These are phyloP conservation scores for Pachydiplax longipennis DNA, from an alignment of 2,888 invertebrate species.

Conservation along the genomic window DNA sequence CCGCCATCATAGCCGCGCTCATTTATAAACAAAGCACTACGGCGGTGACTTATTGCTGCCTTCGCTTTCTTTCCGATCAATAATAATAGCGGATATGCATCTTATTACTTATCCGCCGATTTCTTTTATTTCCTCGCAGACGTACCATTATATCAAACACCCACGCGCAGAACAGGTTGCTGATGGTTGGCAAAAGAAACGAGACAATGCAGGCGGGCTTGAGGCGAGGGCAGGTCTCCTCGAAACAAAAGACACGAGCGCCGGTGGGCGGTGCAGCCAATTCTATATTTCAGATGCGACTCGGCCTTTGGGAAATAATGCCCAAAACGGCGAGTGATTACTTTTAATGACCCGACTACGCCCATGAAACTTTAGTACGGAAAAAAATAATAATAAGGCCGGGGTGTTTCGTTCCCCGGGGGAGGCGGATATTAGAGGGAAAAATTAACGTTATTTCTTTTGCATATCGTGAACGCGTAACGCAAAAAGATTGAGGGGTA, in stretches of 20 bases:
- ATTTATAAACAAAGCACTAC: neutral
- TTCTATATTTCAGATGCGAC: constrained; percentile 13
- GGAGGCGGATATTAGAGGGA: neutral
- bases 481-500: neutral
- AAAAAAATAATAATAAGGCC: neutral
- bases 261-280: neutral
- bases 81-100: neutral
- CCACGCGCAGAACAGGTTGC: constrained; percentile 25
- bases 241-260: constrained; percentile 16
- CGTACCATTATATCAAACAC: constrained; percentile 13
- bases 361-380: constrained; percentile 8
- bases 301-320: constrained; percentile 23
- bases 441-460: neutral
- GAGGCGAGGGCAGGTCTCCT: constrained; percentile 20
- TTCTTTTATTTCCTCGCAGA: neutral
- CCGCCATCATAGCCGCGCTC: neutral
- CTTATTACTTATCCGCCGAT: neutral
- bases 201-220: constrained; percentile 26
- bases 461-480: neutral
- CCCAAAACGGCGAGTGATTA: constrained; percentile 20
- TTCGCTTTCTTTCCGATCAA: neutral
- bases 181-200: neutral
- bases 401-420: neutral
- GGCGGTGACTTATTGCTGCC: neutral
- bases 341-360: constrained; percentile 34